Percentiles rank a stretch among this genome's conserved stretches.
Evolutionary conservation across 2,113 vertebrate genomes (phyloP).

Genomic region (Archilochus colubris): DNA sequence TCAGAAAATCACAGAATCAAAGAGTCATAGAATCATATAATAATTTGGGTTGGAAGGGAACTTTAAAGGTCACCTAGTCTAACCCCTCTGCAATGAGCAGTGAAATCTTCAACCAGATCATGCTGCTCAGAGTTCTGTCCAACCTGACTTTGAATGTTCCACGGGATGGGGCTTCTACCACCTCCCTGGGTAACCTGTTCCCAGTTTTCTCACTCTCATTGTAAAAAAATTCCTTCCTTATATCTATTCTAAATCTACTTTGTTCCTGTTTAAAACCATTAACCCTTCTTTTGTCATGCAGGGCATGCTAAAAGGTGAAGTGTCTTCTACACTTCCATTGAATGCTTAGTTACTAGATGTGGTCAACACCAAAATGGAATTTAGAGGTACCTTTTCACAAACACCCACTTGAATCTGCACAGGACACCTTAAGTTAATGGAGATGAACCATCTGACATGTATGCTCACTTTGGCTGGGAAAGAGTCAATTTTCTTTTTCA

Average conservation of each 20-base stretch:
- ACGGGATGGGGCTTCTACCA: background rate
- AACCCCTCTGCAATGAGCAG: background rate
- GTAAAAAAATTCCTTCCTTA: background rate
- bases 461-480: no score
- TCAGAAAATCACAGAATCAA: background rate
- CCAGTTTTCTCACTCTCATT: background rate
- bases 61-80: background rate
- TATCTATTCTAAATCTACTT: background rate
- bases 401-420: background rate
- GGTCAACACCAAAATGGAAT: background rate
- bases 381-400: background rate
- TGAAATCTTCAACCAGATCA: background rate
- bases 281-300: background rate
- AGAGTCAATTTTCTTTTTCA: no score
- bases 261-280: background rate
- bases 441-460: background rate
- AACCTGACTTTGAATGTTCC: background rate
- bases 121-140: background rate
- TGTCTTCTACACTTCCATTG: background rate
- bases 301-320: background rate
- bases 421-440: background rate
- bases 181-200: background rate
- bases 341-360: background rate
- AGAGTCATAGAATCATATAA: background rate
- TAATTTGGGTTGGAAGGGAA: background rate